A percentile compares a stretch with the other conserved stretches of the same genome.
Conservation (phyloP, 1,140 invertebrate species). For the Euborellia annulipes region DNA sequence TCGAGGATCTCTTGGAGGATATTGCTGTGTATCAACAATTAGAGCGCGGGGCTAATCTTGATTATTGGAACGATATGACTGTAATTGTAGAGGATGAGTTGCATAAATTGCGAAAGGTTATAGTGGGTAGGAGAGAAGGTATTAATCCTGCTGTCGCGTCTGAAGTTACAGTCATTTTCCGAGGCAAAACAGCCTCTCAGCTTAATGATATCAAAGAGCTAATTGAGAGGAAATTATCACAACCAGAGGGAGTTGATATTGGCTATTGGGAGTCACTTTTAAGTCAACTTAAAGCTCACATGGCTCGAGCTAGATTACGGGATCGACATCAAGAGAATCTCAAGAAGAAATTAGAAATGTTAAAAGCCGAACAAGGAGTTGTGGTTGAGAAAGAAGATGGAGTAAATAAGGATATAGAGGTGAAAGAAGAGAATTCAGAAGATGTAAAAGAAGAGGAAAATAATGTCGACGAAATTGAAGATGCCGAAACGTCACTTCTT, state of each 20-base stretch:
- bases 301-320: slow-evolving; percentile 77
- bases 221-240: slow-evolving; percentile 78
- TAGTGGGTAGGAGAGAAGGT: slow-evolving; percentile 64
- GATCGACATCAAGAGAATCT: slow-evolving; percentile 88
- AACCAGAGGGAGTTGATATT: slow-evolving; percentile 84
- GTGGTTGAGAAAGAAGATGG: slow-evolving; percentile 16
- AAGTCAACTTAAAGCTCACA: slow-evolving; percentile 87
- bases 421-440: slow-evolving; percentile 21
- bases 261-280: slow-evolving; percentile 94
- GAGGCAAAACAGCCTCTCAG: slow-evolving; percentile 82
- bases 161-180: slow-evolving; percentile 82
- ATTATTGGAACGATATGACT: slow-evolving; percentile 95
- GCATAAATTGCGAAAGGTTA: slow-evolving; percentile 59
- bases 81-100: slow-evolving; percentile 93
- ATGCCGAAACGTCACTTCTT: slow-evolving; percentile 24
- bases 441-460: slow-evolving; percentile 23
- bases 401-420: too few species aligned
- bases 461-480: slow-evolving; percentile 11
- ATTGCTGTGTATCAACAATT: slow-evolving; percentile 75
- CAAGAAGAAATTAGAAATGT: slow-evolving; percentile 70
- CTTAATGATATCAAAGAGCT: slow-evolving; percentile 64
- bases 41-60: slow-evolving; percentile 69
- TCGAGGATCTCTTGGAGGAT: slow-evolving; percentile 96
- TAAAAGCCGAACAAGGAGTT: slow-evolving; percentile 77
- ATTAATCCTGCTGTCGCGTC: slow-evolving; percentile 84